Base-by-base conservation (phyloP, 2,888 invertebrate species). In the Tiliacea citrago region DNA sequence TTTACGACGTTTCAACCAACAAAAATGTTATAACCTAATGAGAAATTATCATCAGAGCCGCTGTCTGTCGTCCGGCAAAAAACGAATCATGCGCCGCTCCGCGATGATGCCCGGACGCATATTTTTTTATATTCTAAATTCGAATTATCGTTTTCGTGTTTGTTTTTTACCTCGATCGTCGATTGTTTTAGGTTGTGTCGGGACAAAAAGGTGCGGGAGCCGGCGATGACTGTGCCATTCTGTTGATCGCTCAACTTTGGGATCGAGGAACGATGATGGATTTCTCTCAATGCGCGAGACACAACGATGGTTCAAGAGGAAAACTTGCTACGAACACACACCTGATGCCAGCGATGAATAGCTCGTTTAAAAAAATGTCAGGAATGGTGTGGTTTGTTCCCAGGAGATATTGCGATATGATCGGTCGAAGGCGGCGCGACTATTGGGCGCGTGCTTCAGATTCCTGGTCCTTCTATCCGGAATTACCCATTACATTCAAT, bases 1-100 rank as follows among this genome's bases (percentile, higher is more conserved):
- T 96, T 96, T 95, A 96, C 94, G 95, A 95, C 92, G 95, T 93
- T 95, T 94, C 95, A 89, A 93, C 94, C 93, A 93, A 95, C 95
- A 94, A 94, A 95, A 96, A 95, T 95, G 94, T 94, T 95, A 95
- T 95, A 95, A 94, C 94, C 95, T 96, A 96, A 96, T 96, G 96
- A 96, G 96, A 96, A 96, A 96, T 96, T 96, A 96, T 95, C 95
- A 96, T 96, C 95, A 95, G 92, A 89, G 76, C 88, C 91, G 83
- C 75, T 83, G 81, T 91, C 92, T 91, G 93, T 92, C 91, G 89
- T 86, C 89, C 88, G 89, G 94, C 95, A 95, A 95, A 96, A 96
- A 96, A 94, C 90, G 89, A 92, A 92, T 93, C 94, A 90, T 92
- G 92, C 89, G 89, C 87, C 89, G 89, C 89, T 89, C 88, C 78